Evolutionary conservation across 64 coral and sea anemone genomes (phyloP), one percentile per base, ranked within the genome.

Genomic region (Porites lutea): DNA sequence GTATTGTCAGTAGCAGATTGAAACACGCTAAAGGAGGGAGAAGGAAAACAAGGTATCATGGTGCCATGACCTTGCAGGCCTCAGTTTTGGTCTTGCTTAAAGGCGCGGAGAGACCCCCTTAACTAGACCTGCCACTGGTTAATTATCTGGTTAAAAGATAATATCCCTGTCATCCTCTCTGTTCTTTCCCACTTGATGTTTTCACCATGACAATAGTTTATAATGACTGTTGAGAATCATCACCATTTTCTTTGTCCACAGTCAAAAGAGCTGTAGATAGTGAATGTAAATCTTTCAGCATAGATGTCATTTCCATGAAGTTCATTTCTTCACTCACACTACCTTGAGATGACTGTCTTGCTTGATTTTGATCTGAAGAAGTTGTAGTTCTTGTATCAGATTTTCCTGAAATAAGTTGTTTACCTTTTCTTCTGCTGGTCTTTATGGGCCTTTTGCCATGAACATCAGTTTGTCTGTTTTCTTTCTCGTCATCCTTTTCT

Each of bases 211-310:
- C 48, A 48, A 74, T 45, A 50, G 46, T 13, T 67, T 83, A 84
- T 22, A 84, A 52, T 13, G 63, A 84, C n/a, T 50, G 16, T 49
- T 84, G 81, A 22, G 81, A 84, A 8, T 84, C 70, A 5, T 83
- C 89, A 49, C 61, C 58, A 64, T 21, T 49, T 48, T 91, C 79
- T 74, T 82, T 81, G 14, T 91, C 81, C 89, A 91, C 63, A 16
- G 58, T 91, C 13, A 91, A 48, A 2, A 91, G 45, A 48, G 89
- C 89, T 49, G 79, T 82, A 15, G 89, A 91, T n/a, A 91, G 19
- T 5, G 79, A 91, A 7, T 91, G 79, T 48, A 91, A 58, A 61
- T 91, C 89, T 51, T 84, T 63, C 45, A 91, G 43, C 47, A 73
- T 79, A 91, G 78, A 83, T 16, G 89, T 82, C 79, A 91, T 75